These are phyloP conservation scores for Xestia rhomboidea DNA, from an alignment of 2,888 invertebrate species.

Conservation along the genomic window DNA sequence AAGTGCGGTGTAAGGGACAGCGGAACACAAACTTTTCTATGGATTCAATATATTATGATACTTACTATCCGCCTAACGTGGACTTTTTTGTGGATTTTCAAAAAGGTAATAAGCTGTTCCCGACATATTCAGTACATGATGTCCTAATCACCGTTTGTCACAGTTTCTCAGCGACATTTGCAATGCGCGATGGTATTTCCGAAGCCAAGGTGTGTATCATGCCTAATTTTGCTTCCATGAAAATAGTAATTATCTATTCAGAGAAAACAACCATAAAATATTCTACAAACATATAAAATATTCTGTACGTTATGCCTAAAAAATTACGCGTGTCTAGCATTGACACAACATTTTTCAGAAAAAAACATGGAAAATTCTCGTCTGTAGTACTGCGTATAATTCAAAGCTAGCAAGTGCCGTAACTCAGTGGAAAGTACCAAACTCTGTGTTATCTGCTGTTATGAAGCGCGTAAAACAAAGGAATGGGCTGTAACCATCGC, in stretches of 20 bases:
- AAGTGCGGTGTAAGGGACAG: background rate
- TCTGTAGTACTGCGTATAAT: slow-evolving; percentile 31
- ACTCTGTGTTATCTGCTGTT: slow-evolving; percentile 40
- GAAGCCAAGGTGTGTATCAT: too few species aligned
- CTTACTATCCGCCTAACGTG: background rate
- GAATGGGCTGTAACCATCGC: slow-evolving; percentile 31
- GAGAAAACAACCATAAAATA: background rate
- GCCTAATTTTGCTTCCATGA: too few species aligned
- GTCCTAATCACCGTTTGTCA: background rate
- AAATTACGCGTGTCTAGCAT: background rate
- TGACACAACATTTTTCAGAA: background rate
- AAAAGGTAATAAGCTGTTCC: background rate
- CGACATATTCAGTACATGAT: background rate
- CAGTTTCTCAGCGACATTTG: background rate
- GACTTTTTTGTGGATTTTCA: background rate
- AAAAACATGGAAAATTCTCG: slow-evolving; percentile 15
- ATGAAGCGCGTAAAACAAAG: slow-evolving; percentile 42
- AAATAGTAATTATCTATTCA: background rate
- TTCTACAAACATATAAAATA: background rate
- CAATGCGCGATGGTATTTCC: too few species aligned
- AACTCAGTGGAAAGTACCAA: slow-evolving; percentile 28
- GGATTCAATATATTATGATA: background rate
- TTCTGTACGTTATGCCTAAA: background rate
- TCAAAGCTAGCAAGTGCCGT: slow-evolving; percentile 33
- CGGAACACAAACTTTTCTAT: background rate